Conservation (phyloP, 1,140 invertebrate genomes). For the Pteromalus puparum region DNA sequence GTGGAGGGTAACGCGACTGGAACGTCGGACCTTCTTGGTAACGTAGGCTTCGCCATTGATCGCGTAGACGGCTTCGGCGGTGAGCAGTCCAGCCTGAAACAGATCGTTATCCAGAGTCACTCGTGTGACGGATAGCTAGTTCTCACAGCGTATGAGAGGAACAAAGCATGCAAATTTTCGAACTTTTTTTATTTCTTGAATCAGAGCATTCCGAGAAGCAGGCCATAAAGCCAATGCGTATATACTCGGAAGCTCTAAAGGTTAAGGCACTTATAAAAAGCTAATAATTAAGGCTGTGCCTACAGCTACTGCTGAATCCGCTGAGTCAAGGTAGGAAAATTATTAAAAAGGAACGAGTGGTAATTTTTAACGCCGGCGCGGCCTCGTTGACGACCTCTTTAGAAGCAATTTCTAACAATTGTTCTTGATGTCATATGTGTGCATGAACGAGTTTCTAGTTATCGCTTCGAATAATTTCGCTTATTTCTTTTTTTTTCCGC, state of each 20-base stretch:
- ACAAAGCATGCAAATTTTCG: not conserved
- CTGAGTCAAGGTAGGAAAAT: slow-evolving; percentile 36
- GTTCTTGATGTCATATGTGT: slow-evolving; percentile 10
- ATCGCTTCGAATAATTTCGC: no score
- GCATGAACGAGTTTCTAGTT: not conserved
- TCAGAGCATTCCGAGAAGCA: not conserved
- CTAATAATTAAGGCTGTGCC: slow-evolving; percentile 9
- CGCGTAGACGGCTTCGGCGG: slow-evolving; percentile 66
- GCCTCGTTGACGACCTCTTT: slow-evolving; percentile 41
- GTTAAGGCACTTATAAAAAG: not conserved
- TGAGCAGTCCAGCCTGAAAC: slow-evolving; percentile 64
- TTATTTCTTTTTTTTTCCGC: no score
- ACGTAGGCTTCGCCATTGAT: slow-evolving; percentile 68
- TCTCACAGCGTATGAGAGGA: no score
- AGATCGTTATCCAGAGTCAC: not conserved
- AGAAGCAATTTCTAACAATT: slow-evolving; percentile 45
- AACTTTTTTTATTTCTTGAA: not conserved
- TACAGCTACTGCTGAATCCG: slow-evolving; percentile 16
- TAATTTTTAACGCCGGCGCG: slow-evolving; percentile 22
- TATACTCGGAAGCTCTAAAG: not conserved
- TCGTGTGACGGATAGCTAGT: no score
- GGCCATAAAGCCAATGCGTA: slow-evolving; percentile 5
- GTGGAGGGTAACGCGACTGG: slow-evolving; percentile 64
- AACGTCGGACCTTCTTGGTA: slow-evolving; percentile 57
- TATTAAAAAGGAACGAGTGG: slow-evolving; percentile 34